Evolutionary conservation across 2,113 vertebrate species (phyloP), one percentile per base, ranked within the genome.

Genomic region (Malaclemys terrapin): DNA sequence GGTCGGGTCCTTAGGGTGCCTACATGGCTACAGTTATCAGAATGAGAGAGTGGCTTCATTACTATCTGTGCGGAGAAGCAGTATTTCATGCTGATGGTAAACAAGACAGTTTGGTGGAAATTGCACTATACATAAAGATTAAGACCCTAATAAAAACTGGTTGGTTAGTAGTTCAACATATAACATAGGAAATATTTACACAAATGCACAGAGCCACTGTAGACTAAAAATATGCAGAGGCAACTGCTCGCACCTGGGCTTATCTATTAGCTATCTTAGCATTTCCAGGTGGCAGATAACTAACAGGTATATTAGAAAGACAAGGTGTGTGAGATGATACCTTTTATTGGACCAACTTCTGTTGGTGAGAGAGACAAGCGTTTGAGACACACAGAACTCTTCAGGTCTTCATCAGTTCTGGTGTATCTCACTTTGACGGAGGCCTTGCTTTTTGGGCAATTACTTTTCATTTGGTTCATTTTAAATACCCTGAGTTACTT

Each of bases 1-100:
- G 45, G 49, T 90, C 87, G 75, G 45, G 49, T 90, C 87, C 88
- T 83, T 81, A 47, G 56, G 59, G 87, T 53, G 65, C 87, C 84
- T 56, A 14, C 83, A 27, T n/a, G 59, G 82, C 85, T 94, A 84
- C 20, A 90, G 80, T 89, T 78, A 62, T 95, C 84, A 50, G 85
- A 82, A 90, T 90, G 93, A 95, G 57, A 45, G 87, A 93, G 85
- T 80, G 27, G 80, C 59, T 93, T 95, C 89, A 94, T 97, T 95
- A 91, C 50, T 78, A 87, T 53, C 88, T 72, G 49, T 50, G 4
- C 8, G n/a, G 86, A 87, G 62, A 88, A 82, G 24, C 78, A 7
- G 35, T 94, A 90, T 85, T 83, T 95, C 89, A 76, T 42, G 45
- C 13, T 75, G 88, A 89, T 80, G 85, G 82, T 88, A 90, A 91